Evolutionary conservation across 2,113 vertebrate genomes (phyloP), one percentile per base, ranked within the genome.

Genomic region (Prolemur simus): DNA sequence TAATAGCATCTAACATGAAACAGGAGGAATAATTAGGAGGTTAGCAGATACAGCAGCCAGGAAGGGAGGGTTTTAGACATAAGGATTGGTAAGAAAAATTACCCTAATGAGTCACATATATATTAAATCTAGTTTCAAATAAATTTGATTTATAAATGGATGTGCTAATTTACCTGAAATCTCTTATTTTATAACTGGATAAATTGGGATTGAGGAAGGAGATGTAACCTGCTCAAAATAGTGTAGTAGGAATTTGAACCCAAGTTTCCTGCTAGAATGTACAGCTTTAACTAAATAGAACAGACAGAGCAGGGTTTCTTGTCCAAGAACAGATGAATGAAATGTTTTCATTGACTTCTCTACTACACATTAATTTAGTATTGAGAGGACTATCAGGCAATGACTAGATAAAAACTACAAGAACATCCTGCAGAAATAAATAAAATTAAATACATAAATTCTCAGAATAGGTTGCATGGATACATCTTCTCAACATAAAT

Each of bases 341-440:
- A 85, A 47, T 29, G 90, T 52, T 93, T 94, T 86, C 66, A 82
- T 54, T 47, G 93, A 56, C 32, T 90, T 91, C 42, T 87, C 88
- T 86, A 80, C 2, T 45, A 37, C 25, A 74, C 5, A 13, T 77
- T 83, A 76, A 85, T 56, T 63, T 77, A 54, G 49, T 83, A 20
- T 86, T 95, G 42, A 76, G 74, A 76, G 85, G 42, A 95, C 78
- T 85, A 95, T 52, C 60, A 68, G 58, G 34, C 42, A 92, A 92
- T 9, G 11, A 95, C 76, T 80, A 85, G 29, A 34, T 87, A 54
- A 83, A 87, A 83, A 77, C 18, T n/a, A 60, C 6, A 64, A 85
- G n/a, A 76, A 91, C 42, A 82, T 58, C 2, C 14, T 42, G 27
- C 47, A 94, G 6, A 93, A 93, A 92, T 14, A 63, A 84, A 66